Conservation (phyloP, 1,140 invertebrate genomes). For the Centruroides sculpturatus region DNA sequence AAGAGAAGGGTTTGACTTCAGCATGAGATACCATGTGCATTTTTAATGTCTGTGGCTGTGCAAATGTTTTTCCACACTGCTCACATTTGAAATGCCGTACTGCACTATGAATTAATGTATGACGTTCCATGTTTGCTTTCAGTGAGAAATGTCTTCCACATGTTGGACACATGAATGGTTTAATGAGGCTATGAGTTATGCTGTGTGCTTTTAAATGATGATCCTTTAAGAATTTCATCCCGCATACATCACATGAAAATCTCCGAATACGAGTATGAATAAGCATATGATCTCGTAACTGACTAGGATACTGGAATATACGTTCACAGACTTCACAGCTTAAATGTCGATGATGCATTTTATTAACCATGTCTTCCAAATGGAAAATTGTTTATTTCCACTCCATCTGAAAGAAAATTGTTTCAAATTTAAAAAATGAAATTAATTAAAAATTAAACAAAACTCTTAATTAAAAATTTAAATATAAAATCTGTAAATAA, state of each 20-base stretch:
- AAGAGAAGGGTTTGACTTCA: slow-evolving; percentile 32
- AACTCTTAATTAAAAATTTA: too few relatives aligned
- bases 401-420: too few relatives aligned
- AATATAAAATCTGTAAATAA: too few relatives aligned
- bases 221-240: slow-evolving; percentile 17
- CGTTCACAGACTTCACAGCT: slow-evolving; percentile 14
- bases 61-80: slow-evolving; percentile 42
- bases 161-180: slow-evolving; percentile 23
- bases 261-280: slow-evolving; percentile 16
- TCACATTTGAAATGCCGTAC: slow-evolving; percentile 33
- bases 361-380: too few relatives aligned
- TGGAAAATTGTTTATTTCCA: too few relatives aligned
- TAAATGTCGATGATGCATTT: neutral
- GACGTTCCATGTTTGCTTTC: slow-evolving; percentile 25
- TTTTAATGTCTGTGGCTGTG: slow-evolving; percentile 40
- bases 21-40: slow-evolving; percentile 35
- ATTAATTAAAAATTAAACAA: too few relatives aligned
- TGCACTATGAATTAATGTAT: slow-evolving; percentile 41
- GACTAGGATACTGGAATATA: slow-evolving; percentile 17
- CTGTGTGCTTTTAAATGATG: slow-evolving; percentile 18
- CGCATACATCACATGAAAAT: slow-evolving; percentile 16
- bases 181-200: slow-evolving; percentile 15
- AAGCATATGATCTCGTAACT: slow-evolving; percentile 15
- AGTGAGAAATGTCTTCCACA: slow-evolving; percentile 24
- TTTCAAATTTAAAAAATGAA: too few relatives aligned